Evolutionary conservation across 2,888 invertebrate genomes (phyloP), one percentile per base, ranked within the genome.

Genomic region (Hirtodrosophila duncani): DNA sequence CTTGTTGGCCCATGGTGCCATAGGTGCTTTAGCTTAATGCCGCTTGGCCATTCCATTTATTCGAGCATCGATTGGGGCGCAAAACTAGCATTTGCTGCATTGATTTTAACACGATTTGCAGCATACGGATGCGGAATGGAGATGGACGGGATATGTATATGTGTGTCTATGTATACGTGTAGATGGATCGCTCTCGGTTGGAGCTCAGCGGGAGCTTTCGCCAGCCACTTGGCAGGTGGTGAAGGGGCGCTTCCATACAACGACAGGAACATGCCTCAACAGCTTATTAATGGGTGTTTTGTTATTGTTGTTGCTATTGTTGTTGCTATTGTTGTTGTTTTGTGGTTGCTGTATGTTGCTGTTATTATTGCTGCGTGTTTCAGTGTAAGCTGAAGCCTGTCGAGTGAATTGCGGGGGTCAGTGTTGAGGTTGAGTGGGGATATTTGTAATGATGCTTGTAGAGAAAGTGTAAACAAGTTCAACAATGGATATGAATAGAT

Each of bases 381-480:
- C 10, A n/a, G 20, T 17, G n/a, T 7, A 8, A 8, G 14, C 4
- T 20, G 34, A 13, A 9, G 17, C 11, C n/a, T 7, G 11, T 0
- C 5, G 27, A 16, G 10, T 26, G 18, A 17, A 10, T 3, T 23
- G 11, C 3, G 11, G 34, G 39, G 42, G 11, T 3, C 6, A 27
- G 38, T 11, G 24, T 44, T 26, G 8, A 1, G 31, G 36, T 10
- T 17, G 24, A n/a, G 23, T 34, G 27, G 26, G 21, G 52, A 24
- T 24, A 62, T 57, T 59, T 59, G 62, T 61, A 67, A 56, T 69
- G 44, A 46, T 30, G 20, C 48, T 31, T 72, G 80, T 77, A 58
- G 65, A 74, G 74, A 81, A 64, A 74, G 60, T 81, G 71, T 80
- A 80, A 72, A 80, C 71, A 72, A 63, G 72, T 60, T 58, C 58